A percentile compares a stretch with the other conserved stretches of the same genome.
phyloP scores from a whole-genome alignment of 2,113 vertebrate species.

The Crotalus tigris region DNA sequence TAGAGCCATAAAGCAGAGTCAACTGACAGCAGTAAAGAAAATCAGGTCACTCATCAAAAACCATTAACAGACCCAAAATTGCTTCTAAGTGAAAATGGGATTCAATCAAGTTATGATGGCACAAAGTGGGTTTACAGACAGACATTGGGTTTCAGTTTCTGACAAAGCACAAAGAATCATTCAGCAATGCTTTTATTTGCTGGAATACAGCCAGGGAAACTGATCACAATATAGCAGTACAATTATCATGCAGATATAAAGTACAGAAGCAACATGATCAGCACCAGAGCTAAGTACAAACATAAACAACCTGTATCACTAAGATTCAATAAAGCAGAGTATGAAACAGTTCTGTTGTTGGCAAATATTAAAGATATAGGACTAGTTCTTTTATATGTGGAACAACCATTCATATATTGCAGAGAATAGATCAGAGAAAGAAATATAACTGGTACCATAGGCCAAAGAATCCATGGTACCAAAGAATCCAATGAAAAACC shows the following conservation, averaged over 20 bases:
- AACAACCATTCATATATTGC: constrained; percentile 39
- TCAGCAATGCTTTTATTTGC: not conserved
- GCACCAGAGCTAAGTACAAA: constrained; percentile 30
- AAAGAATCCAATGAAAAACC: constrained; percentile 38
- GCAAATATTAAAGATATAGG: constrained; percentile 47
- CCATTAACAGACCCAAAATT: not conserved
- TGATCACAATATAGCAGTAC: not conserved
- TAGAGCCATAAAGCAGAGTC: not conserved
- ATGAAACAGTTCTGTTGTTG: constrained; percentile 39
- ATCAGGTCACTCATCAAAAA: not conserved
- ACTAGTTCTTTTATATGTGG: constrained; percentile 37
- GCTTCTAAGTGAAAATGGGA: not conserved
- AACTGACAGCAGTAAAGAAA: not conserved
- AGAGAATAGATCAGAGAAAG: constrained; percentile 5
- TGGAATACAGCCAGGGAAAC: not conserved
- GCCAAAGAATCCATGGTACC: constrained; percentile 37
- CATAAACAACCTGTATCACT: constrained; percentile 51
- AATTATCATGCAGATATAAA: not conserved
- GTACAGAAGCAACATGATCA: not conserved
- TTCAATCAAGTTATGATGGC: constrained; percentile 2
- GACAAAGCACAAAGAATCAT: not conserved
- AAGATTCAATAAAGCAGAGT: not conserved
- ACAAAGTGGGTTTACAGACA: not conserved
- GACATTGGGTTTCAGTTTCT: not conserved
- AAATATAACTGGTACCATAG: constrained; percentile 49